Percentiles rank a stretch among this genome's conserved stretches.
Evolutionary conservation across 2,113 vertebrate genomes (phyloP).

Genomic region (Camelus dromedarius): DNA sequence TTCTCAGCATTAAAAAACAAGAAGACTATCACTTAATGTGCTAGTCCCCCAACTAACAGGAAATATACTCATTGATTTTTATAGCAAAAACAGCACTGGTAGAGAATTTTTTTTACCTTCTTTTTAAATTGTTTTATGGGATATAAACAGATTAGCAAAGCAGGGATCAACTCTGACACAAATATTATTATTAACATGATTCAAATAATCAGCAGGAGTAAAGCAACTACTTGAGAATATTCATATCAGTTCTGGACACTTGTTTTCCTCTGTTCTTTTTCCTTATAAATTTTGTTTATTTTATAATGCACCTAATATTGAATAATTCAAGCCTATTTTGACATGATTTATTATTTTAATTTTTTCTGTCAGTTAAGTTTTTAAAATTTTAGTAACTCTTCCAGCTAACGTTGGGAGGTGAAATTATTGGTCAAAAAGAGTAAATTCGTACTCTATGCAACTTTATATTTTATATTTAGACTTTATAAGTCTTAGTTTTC

Average conservation of each 20-base stretch:
- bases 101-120: not conserved
- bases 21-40: not conserved
- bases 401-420: not conserved
- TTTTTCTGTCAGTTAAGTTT: not conserved
- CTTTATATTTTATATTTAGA: conserved; percentile 1
- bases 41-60: not conserved
- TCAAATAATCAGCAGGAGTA: not conserved
- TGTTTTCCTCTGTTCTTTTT: not conserved
- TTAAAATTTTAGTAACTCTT: not conserved
- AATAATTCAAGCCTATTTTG: not conserved
- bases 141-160: not conserved
- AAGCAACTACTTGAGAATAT: not conserved
- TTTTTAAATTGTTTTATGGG: not conserved
- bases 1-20: conserved; percentile 3
- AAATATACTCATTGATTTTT: not conserved
- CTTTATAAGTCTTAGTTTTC: not conserved
- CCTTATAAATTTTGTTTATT: not conserved
- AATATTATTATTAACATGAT: not conserved
- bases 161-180: not conserved
- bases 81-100: not conserved
- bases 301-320: not conserved
- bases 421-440: not conserved
- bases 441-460: not conserved
- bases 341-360: not conserved
- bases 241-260: accelerated